Percentiles rank a stretch among this genome's conserved stretches.
phyloP scores from a whole-genome alignment of 2,113 vertebrate species.

The Gadus macrocephalus region DNA sequence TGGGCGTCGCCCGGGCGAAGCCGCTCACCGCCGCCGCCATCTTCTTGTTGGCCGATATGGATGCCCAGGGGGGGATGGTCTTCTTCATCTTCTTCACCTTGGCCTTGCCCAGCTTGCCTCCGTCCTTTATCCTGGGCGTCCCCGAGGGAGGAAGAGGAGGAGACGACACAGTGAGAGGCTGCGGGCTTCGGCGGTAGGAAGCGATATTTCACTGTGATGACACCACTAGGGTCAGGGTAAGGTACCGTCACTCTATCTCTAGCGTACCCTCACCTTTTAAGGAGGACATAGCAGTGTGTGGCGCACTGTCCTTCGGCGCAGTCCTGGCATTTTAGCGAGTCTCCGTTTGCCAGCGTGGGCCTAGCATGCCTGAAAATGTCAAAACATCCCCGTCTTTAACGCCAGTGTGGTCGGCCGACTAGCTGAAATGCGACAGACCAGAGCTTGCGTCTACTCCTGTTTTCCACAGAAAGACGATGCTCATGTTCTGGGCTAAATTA shows the following conservation, averaged over 20 bases:
- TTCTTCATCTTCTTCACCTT: conserved; percentile 95
- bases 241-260: conserved; percentile 45
- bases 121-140: conserved; percentile 83
- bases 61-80: conserved; percentile 94
- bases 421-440: too few relatives aligned
- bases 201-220: conserved; percentile 73
- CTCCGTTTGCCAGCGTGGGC: conserved; percentile 61
- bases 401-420: conserved; percentile 29
- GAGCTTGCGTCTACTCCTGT: too few relatives aligned
- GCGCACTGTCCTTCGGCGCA: conserved; percentile 68
- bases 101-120: conserved; percentile 78
- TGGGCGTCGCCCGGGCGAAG: conserved; percentile 84
- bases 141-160: conserved; percentile 30
- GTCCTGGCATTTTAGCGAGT: conserved; percentile 71
- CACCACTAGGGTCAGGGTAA: conserved; percentile 24
- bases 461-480: too few relatives aligned
- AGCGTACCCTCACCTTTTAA: conserved; percentile 67
- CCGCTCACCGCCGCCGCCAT: conserved; percentile 79
- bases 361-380: conserved; percentile 61
- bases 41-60: conserved; percentile 84
- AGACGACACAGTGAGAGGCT: conserved; percentile 37
- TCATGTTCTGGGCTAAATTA: conserved; percentile 10
- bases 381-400: conserved; percentile 62
- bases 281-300: conserved; percentile 73
- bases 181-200: background rate